phyloP scores from a whole-genome alignment of 2,888 invertebrate species.

The Muscina levida region DNA sequence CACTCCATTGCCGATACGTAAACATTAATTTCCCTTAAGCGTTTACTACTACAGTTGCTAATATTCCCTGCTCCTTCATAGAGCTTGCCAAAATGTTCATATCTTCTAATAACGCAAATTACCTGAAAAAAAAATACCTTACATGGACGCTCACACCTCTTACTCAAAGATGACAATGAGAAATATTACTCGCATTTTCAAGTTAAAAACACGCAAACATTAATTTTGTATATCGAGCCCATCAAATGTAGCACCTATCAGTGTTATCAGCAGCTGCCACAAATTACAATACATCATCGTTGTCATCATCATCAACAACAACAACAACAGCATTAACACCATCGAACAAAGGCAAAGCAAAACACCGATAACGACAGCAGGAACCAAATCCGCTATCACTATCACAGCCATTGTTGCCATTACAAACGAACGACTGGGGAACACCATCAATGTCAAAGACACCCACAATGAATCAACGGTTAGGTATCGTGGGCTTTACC shows the following conservation, averaged over 20 bases:
- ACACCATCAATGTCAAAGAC: background rate
- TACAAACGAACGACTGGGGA: background rate
- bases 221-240: slow-evolving; percentile 40
- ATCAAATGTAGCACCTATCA: slow-evolving; percentile 39
- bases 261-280: slow-evolving; percentile 34
- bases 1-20: too few relatives aligned
- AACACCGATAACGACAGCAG: background rate
- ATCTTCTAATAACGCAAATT: too few relatives aligned
- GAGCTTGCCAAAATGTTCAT: too few relatives aligned
- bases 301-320: slow-evolving; percentile 16
- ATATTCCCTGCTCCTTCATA: too few relatives aligned
- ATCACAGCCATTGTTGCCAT: background rate
- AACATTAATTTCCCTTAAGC: too few relatives aligned
- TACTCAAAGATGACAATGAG: too few relatives aligned
- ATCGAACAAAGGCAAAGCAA: background rate
- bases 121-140: too few relatives aligned
- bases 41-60: too few relatives aligned
- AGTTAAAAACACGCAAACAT: too few relatives aligned
- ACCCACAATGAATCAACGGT: slow-evolving; percentile 23
- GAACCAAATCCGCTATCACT: background rate
- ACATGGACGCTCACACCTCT: too few relatives aligned
- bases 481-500: too few relatives aligned
- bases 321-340: background rate
- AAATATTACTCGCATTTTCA: too few relatives aligned
- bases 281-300: slow-evolving; percentile 53